These are phyloP conservation scores for Atrina japonica DNA, from an alignment of 2,888 invertebrate genomes.

Conservation along the genomic window DNA sequence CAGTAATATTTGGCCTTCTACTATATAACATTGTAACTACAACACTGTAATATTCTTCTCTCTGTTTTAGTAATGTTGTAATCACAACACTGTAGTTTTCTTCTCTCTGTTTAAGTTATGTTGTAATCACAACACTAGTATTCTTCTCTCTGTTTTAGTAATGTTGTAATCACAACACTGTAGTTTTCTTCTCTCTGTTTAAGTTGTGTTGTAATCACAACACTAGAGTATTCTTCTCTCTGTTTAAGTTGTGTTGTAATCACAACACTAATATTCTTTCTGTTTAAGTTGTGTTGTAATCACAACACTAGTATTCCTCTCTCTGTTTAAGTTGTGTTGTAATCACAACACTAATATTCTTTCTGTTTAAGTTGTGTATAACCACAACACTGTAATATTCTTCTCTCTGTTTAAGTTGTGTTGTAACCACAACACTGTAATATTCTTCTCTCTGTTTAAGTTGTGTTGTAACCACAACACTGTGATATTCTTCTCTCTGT, in stretches of 20 bases:
- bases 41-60: too few relatives aligned
- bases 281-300: too few relatives aligned
- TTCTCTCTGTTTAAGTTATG: neutral
- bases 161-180: too few relatives aligned
- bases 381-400: too few relatives aligned
- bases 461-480: too few relatives aligned
- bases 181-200: slow-evolving; percentile 1
- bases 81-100: neutral
- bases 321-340: neutral
- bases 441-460: too few relatives aligned
- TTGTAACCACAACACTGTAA: too few relatives aligned
- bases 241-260: neutral
- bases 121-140: neutral
- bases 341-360: neutral
- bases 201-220: neutral
- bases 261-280: neutral
- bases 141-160: slow-evolving; percentile 1
- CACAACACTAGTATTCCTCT: too few relatives aligned
- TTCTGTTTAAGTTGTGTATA: slow-evolving; percentile 1
- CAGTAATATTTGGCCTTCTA: neutral
- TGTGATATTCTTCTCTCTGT: too few relatives aligned
- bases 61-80: neutral
- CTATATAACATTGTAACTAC: too few relatives aligned
- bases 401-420: too few relatives aligned
- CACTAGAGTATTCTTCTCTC: neutral